Conservation (phyloP, 2,888 invertebrate species). For the Neoscelio sp. region DNA sequence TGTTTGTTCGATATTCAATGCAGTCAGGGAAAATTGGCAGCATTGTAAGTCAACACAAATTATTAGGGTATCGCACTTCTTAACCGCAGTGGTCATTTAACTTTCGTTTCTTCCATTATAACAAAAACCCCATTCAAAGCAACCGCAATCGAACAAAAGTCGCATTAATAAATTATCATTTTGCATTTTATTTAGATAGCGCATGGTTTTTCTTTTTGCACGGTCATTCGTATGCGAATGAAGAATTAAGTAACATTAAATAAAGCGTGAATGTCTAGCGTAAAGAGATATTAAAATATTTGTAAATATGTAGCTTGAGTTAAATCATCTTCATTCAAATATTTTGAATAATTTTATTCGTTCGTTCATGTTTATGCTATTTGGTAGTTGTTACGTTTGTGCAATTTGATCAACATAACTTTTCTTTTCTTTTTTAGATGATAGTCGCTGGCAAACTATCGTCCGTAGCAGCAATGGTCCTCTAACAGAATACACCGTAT, state of each 20-base stretch:
- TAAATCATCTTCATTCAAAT: constrained; percentile 7
- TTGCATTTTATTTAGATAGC: neutral
- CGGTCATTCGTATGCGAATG: neutral
- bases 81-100: constrained; percentile 22
- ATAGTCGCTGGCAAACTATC: constrained; percentile 94
- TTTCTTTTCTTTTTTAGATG: constrained; percentile 86
- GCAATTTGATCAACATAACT: no score
- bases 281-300: no score
- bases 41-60: constrained; percentile 85
- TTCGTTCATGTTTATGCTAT: neutral
- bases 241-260: no score
- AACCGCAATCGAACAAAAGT: neutral
- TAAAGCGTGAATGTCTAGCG: no score
- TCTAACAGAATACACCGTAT: constrained; percentile 93
- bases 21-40: constrained; percentile 89
- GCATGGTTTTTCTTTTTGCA: constrained; percentile 35
- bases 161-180: constrained; percentile 11
- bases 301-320: no score
- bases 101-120: constrained; percentile 23
- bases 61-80: constrained; percentile 56
- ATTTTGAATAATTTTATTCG: no score
- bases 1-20: constrained; percentile 83
- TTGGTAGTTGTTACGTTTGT: neutral
- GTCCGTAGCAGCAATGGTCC: constrained; percentile 93
- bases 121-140: constrained; percentile 10